Percentiles rank a stretch among this genome's conserved stretches.
phyloP scores from a whole-genome alignment of 2,797 vertebrate genomes.

The Sternarchorhynchus goeldii region DNA sequence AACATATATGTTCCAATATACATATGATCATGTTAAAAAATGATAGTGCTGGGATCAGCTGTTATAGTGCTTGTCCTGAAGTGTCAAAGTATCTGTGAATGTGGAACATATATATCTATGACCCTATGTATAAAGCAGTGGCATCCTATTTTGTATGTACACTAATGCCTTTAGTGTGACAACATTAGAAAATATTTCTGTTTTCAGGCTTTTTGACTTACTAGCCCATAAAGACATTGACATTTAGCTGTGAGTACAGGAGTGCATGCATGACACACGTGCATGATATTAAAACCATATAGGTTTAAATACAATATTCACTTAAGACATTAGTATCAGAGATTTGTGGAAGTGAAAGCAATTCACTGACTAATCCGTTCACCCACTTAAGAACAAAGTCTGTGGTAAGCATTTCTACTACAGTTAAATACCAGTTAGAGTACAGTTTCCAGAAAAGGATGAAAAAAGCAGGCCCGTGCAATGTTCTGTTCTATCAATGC shows the following conservation, averaged over 20 bases:
- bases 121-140: background rate
- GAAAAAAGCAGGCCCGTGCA: conserved; percentile 17
- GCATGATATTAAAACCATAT: too few relatives aligned
- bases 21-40: background rate
- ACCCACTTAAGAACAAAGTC: too few relatives aligned
- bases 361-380: too few relatives aligned
- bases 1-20: background rate
- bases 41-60: background rate
- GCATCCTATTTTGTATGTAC: background rate
- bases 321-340: too few relatives aligned
- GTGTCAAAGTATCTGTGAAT: conserved; percentile 16
- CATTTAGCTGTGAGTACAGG: too few relatives aligned
- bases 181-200: background rate
- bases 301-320: too few relatives aligned
- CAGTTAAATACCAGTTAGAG: background rate
- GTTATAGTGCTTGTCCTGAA: background rate
- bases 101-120: conserved; percentile 3
- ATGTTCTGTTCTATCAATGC: background rate
- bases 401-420: background rate
- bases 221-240: background rate
- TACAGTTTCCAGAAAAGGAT: too few relatives aligned
- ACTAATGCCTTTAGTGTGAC: background rate
- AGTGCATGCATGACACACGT: too few relatives aligned
- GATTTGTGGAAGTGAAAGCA: too few relatives aligned
- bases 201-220: background rate